Conservation (phyloP, 2,797 vertebrate genomes). For the Artibeus lituratus region DNA sequence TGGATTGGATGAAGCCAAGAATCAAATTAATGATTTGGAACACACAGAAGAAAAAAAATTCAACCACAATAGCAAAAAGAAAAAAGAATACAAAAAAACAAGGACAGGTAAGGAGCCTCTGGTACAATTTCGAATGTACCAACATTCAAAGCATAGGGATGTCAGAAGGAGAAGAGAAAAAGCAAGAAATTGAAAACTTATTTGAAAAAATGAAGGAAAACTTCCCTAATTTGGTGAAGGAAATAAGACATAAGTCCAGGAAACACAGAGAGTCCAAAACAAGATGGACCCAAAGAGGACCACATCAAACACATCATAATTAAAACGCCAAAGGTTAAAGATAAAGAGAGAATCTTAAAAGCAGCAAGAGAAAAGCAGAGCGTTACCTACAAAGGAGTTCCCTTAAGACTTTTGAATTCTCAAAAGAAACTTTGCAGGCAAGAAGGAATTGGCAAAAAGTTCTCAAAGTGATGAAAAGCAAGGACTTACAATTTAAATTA, state of each 20-base stretch:
- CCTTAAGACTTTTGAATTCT: too few relatives aligned
- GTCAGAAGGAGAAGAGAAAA: not conserved
- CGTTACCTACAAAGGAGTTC: too few relatives aligned
- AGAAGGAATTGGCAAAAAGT: too few relatives aligned
- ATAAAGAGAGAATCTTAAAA: too few relatives aligned
- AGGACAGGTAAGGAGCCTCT: not conserved
- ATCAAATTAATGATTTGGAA: not conserved
- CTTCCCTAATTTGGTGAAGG: not conserved
- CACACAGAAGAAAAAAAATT: not conserved
- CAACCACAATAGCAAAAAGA: not conserved
- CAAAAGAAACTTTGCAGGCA: too few relatives aligned
- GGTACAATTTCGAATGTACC: not conserved
- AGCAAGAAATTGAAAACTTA: not conserved
- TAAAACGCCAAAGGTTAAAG: too few relatives aligned
- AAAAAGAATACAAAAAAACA: not conserved
- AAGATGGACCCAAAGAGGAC: too few relatives aligned
- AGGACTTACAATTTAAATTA: too few relatives aligned
- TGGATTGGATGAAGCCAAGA: not conserved
- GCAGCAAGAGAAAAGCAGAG: too few relatives aligned
- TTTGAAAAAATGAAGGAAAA: not conserved
- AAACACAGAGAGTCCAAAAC: too few relatives aligned
- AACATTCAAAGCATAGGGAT: not conserved
- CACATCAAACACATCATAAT: too few relatives aligned
- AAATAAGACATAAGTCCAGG: not conserved
- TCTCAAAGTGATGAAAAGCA: too few relatives aligned